phyloP scores from a whole-genome alignment of 2,888 invertebrate genomes.

The Agrochola litura region DNA sequence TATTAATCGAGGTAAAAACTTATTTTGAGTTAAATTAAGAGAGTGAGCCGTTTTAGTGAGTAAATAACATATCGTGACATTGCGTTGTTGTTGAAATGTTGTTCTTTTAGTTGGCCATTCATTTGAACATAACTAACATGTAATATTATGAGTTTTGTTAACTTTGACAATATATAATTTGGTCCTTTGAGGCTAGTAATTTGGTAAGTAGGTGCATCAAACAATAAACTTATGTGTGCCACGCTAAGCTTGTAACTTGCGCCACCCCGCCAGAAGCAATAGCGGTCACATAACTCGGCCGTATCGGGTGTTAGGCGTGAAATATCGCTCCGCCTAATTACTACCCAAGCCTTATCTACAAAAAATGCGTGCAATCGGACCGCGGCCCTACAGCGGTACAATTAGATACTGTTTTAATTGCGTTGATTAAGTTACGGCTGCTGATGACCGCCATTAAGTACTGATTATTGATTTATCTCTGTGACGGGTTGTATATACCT shows the following conservation, averaged over 20 bases:
- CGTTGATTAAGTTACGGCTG: conserved; percentile 40
- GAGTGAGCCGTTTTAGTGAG: background rate
- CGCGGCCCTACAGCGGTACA: conserved; percentile 19
- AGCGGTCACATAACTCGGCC: conserved; percentile 71
- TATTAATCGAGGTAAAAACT: background rate
- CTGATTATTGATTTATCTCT: conserved; percentile 26
- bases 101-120: background rate
- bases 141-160: background rate
- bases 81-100: conserved; percentile 8
- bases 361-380: conserved; percentile 57
- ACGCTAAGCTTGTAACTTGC: conserved; percentile 4
- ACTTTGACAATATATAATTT: background rate
- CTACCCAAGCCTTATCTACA: conserved; percentile 63
- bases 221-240: background rate
- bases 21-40: background rate
- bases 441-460: conserved; percentile 30
- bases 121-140: background rate
- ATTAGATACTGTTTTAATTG: conserved; percentile 60
- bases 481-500: conserved; percentile 12
- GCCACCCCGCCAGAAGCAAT: conserved; percentile 44
- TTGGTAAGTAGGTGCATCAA: background rate
- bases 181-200: background rate
- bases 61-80: background rate
- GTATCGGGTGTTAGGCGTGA: conserved; percentile 68
- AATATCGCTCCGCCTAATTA: conserved; percentile 69